A percentile compares a stretch with the other conserved stretches of the same genome.
Evolutionary conservation across 2,797 vertebrate genomes (phyloP).

Genomic region (Chrosomus eos): DNA sequence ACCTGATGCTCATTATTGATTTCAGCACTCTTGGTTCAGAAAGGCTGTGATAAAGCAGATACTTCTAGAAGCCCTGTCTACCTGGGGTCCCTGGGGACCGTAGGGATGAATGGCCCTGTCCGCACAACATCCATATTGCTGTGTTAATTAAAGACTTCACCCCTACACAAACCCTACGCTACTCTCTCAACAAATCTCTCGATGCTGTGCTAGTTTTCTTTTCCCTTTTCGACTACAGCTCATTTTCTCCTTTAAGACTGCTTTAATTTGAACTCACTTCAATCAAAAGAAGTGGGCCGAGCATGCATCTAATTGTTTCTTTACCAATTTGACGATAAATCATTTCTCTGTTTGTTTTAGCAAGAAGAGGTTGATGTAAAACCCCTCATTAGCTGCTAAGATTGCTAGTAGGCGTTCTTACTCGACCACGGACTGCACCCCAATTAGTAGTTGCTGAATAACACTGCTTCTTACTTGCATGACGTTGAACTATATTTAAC

Average conservation of each 20-base stretch:
- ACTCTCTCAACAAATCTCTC: conserved; percentile 59
- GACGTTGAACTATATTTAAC: neutral
- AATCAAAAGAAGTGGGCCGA: neutral
- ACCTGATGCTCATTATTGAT: conserved; percentile 76
- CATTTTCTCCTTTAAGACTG: neutral
- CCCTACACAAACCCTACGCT: conserved; percentile 56
- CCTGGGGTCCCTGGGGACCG: conserved; percentile 65
- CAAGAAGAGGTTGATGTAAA: neutral
- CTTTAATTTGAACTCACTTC: neutral
- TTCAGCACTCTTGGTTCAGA: conserved; percentile 62
- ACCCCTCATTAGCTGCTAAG: neutral
- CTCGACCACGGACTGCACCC: neutral
- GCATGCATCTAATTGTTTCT: neutral
- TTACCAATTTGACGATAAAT: neutral
- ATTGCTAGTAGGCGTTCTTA: neutral
- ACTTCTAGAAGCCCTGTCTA: conserved; percentile 51
- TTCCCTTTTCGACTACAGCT: neutral
- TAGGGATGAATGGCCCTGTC: conserved; percentile 74
- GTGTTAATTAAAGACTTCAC: conserved; percentile 73
- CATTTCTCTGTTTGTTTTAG: conserved; percentile 3
- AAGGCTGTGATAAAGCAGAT: conserved; percentile 61
- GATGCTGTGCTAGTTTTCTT: conserved; percentile 13
- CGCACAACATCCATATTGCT: conserved; percentile 72
- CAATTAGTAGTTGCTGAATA: neutral
- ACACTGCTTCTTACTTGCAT: neutral